phyloP scores from a whole-genome alignment of 2,888 invertebrate species.

The Yponomeuta malinellus region DNA sequence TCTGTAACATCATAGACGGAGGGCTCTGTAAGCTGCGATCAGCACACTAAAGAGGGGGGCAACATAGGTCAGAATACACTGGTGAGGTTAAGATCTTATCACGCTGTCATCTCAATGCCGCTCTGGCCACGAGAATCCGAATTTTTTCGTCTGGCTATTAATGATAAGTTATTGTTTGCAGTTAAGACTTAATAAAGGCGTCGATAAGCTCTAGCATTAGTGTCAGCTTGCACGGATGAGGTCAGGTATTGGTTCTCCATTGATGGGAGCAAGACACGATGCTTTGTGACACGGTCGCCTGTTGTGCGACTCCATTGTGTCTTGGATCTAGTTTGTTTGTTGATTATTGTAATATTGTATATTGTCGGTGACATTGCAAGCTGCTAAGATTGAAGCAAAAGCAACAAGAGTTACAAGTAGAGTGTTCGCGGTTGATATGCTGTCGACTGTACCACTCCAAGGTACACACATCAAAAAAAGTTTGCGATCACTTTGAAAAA shows the following conservation, averaged over 20 bases:
- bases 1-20: conserved; percentile 14
- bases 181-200: conserved; percentile 29
- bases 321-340: not conserved
- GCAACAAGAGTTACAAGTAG: too few relatives aligned
- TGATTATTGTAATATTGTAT: not conserved
- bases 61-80: not conserved
- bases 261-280: not conserved
- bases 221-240: conserved; percentile 7
- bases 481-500: too few relatives aligned
- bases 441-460: too few relatives aligned
- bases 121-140: conserved; percentile 60
- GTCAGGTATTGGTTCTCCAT: conserved; percentile 4
- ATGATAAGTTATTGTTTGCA: conserved; percentile 65
- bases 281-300: not conserved
- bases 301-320: not conserved
- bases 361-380: not conserved
- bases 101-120: conserved; percentile 72
- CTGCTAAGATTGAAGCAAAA: not conserved
- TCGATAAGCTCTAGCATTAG: conserved; percentile 7
- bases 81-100: conserved; percentile 41
- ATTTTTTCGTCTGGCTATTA: conserved; percentile 55
- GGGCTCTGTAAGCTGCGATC: not conserved
- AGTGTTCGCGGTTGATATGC: too few relatives aligned
- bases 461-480: too few relatives aligned
- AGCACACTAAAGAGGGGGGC: not conserved